Base-by-base conservation (phyloP, 2,888 invertebrate species). In the Notocelia uddmanniana region DNA sequence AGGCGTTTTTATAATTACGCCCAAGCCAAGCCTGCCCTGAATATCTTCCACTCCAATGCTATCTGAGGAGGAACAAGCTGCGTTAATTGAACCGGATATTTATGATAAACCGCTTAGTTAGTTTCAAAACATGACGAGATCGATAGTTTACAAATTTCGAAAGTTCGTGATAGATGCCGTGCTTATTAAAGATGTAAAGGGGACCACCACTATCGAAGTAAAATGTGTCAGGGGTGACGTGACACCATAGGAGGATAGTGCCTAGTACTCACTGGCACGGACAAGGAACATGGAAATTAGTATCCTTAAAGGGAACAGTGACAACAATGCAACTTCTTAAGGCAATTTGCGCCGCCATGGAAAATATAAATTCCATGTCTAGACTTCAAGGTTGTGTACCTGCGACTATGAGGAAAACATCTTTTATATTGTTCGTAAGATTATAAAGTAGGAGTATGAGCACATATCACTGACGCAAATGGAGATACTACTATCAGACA, bases 231-330 rank as follows among this genome's bases (percentile, higher is more conserved):
- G 83, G 89, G 90, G 88, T 81, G 85, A 80, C 79, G 88, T 80
- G 85, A 80, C 79, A 81, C 73, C 37, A 60, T 52, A 72, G 62
- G 62, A 69, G 64, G 63, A 52, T 48, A 75, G 92, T 89, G 79
- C 86, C 75, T 73, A 80, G 80, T 77, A 75, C 86, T 83, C 81
- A 87, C 89, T 82, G 92, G 90, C 77, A 92, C 91, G 75, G 69
- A 62, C 59, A 68, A 77, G 68, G 75, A 78, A 78, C 81, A 78
- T 75, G 76, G 76, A 76, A 78, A 75, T 78, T 79, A 76, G 76
- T 76, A 45, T 60, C 52, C 48, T 55, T 19, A 62, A 50, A 62
- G 62, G 67, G 72, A 67, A 48, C 15, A 31, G 48, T 45, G 57
- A 57, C 66, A 57, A 67, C 55, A 57, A 48, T 62, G n/a, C n/a